Evolutionary conservation across 2,113 vertebrate genomes (phyloP).

Genomic region (Urocynchramus pylzowi): DNA sequence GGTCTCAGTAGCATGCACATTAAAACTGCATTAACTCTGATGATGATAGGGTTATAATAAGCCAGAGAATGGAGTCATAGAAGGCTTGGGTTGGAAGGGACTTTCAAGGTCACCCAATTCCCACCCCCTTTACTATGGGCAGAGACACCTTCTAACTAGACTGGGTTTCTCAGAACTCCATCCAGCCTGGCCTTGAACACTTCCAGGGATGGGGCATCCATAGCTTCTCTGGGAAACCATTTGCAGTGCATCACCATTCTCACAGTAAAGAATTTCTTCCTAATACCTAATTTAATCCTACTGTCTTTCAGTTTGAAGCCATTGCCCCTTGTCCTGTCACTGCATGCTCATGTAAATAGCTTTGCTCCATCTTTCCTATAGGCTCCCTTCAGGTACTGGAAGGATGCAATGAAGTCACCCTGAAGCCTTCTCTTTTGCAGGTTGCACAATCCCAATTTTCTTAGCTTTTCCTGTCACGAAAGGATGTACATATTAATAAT

Average conservation of each 20-base stretch:
- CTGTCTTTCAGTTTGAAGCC: neutral
- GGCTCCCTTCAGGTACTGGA: neutral
- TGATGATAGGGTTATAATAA: neutral
- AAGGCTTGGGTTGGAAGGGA: neutral
- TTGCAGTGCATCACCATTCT: neutral
- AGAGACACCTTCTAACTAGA: neutral
- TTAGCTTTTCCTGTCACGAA: neutral
- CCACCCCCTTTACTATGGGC: neutral
- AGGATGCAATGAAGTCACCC: neutral
- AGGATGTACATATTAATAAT: neutral
- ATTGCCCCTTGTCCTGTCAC: neutral
- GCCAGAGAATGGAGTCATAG: neutral
- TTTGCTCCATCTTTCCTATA: neutral
- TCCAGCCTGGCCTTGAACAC: neutral
- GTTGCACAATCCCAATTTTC: neutral
- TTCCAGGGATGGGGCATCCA: neutral
- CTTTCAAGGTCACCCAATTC: neutral
- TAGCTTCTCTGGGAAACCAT: neutral
- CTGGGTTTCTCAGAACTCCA: neutral
- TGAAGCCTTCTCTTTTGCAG: neutral
- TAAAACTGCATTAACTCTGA: neutral
- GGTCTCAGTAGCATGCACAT: neutral
- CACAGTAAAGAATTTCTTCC: neutral
- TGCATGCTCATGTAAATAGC: neutral
- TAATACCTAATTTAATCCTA: neutral